A percentile compares a stretch with the other conserved stretches of the same genome.
phyloP scores from a whole-genome alignment of 2,888 invertebrate species.

The Nezara viridula region DNA sequence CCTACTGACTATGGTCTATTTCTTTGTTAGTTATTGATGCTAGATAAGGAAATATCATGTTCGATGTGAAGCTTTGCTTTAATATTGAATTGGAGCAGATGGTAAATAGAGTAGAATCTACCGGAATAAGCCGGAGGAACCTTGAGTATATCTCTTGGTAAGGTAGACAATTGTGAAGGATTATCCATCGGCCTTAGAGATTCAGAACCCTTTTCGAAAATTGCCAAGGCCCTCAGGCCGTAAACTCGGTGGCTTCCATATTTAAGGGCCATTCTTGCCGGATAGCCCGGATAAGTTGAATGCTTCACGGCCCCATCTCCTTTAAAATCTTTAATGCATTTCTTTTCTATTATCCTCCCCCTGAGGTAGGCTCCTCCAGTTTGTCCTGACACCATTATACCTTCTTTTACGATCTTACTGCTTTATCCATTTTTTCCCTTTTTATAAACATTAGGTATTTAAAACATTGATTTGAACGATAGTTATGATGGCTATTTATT shows the following conservation, averaged over 20 bases:
- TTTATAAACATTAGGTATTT: too few relatives aligned
- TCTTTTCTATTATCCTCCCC: slow-evolving; percentile 27
- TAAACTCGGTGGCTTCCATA: slow-evolving; percentile 8
- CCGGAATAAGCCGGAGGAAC: background rate
- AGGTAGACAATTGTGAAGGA: slow-evolving; percentile 21
- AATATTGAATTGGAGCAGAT: background rate
- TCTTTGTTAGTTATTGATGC: too few relatives aligned
- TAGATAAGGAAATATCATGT: too few relatives aligned
- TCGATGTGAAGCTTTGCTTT: background rate
- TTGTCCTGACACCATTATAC: background rate
- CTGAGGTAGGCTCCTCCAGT: background rate
- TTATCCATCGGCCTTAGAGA: slow-evolving; percentile 37
- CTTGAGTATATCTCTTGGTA: background rate
- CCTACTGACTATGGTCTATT: too few relatives aligned
- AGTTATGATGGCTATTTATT: background rate
- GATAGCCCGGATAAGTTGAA: background rate
- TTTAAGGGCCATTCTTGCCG: slow-evolving; percentile 19
- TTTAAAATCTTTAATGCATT: slow-evolving; percentile 49
- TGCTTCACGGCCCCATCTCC: slow-evolving; percentile 22
- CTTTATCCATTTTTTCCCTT: background rate
- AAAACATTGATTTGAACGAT: background rate
- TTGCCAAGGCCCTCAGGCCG: background rate
- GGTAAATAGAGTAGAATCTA: background rate
- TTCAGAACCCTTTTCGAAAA: slow-evolving; percentile 26
- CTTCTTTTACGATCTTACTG: background rate